These are phyloP conservation scores for Stictocephala bisonia DNA, from an alignment of 2,888 invertebrate species.

Conservation along the genomic window DNA sequence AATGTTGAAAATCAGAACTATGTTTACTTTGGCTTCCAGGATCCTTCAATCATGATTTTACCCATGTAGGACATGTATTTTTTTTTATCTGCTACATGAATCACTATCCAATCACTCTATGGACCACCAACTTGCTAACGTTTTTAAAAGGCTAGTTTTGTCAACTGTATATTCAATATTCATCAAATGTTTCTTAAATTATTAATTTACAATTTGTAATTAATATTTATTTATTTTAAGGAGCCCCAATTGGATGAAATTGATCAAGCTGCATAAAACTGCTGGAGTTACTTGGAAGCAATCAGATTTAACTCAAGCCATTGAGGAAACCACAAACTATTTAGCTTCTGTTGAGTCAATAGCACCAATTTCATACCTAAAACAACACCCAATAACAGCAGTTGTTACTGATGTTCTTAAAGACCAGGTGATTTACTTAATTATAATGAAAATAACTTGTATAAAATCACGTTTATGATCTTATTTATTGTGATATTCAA, in stretches of 20 bases:
- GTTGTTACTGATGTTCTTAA: slow-evolving; percentile 22
- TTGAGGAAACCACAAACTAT: slow-evolving; percentile 67
- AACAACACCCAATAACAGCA: slow-evolving; percentile 41
- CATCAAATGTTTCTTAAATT: neutral
- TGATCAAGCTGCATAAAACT: slow-evolving; percentile 50
- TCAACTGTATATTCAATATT: no score
- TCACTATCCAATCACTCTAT: no score
- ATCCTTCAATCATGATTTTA: no score
- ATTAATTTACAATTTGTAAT: neutral
- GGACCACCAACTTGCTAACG: no score
- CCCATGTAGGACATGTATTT: no score
- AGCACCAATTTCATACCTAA: slow-evolving; percentile 66
- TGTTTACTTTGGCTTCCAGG: no score
- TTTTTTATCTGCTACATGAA: no score
- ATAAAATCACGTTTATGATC: no score
- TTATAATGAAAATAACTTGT: no score
- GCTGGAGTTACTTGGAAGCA: slow-evolving; percentile 36
- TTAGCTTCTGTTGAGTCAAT: slow-evolving; percentile 62
- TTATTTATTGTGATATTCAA: no score
- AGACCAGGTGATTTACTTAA: slow-evolving; percentile 38
- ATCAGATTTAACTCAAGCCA: slow-evolving; percentile 2
- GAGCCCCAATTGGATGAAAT: slow-evolving; percentile 54
- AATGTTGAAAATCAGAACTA: no score
- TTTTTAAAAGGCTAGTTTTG: no score
- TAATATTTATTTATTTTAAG: neutral